phyloP scores from a whole-genome alignment of 2,113 vertebrate species.

The Laticauda colubrina region DNA sequence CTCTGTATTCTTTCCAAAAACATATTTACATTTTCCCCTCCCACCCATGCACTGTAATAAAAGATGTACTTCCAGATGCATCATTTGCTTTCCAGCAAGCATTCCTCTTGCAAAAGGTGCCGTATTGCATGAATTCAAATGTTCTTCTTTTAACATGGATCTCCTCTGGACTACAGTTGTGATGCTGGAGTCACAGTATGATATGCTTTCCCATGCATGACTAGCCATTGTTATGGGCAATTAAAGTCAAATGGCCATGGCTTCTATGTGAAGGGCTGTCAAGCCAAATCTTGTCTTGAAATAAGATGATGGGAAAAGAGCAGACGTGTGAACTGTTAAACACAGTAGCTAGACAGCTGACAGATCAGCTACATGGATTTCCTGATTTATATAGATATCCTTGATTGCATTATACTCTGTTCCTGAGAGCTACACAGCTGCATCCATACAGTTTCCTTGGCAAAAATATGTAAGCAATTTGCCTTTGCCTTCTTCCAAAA shows the following conservation, averaged over 20 bases:
- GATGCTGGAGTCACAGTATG: background rate
- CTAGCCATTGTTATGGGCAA: background rate
- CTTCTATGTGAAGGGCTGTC: background rate
- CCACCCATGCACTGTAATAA: background rate
- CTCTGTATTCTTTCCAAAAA: background rate
- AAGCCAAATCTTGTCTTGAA: background rate
- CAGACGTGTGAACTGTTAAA: background rate
- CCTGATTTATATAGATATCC: background rate
- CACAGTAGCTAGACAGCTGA: background rate
- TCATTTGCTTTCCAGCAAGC: background rate
- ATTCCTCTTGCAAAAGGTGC: background rate
- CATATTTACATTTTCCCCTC: background rate
- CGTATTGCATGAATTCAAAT: background rate
- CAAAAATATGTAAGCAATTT: background rate
- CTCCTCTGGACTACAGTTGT: background rate
- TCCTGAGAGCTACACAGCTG: background rate
- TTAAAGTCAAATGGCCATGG: background rate
- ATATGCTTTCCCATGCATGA: background rate
- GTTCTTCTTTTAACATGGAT: background rate
- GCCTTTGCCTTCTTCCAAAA: background rate
- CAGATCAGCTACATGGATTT: background rate
- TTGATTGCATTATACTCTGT: background rate
- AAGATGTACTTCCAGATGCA: background rate
- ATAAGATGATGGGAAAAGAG: background rate
- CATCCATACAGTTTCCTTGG: background rate